A percentile compares a stretch with the other conserved stretches of the same genome.
These are phyloP conservation scores for Psephotus haematonotus DNA, from an alignment of 2,113 vertebrate genomes.

Conservation along the genomic window DNA sequence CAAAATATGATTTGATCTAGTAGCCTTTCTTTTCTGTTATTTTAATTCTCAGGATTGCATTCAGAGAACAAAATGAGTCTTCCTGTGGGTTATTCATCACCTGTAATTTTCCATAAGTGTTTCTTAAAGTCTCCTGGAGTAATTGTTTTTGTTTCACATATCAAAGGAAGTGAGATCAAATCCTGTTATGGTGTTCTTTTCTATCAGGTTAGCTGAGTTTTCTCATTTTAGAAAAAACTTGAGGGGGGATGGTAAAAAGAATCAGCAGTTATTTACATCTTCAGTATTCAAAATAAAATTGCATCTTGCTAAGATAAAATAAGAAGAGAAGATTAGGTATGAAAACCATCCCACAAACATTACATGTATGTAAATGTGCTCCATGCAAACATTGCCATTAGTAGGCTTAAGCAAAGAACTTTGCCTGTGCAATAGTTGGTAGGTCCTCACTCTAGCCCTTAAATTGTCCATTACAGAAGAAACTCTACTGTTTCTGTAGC, in stretches of 20 bases:
- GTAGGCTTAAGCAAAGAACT: not conserved
- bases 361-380: accelerated
- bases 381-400: accelerated
- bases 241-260: not conserved
- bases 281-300: not conserved
- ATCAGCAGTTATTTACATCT: not conserved
- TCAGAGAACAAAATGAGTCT: constrained; percentile 45
- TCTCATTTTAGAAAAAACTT: constrained; percentile 4
- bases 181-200: constrained; percentile 68
- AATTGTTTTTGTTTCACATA: constrained; percentile 56
- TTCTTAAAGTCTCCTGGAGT: constrained; percentile 43
- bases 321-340: not conserved
- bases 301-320: not conserved
- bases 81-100: constrained; percentile 67
- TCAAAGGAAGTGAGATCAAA: constrained; percentile 69
- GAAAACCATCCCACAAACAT: not conserved
- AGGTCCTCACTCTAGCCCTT: not conserved
- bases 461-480: not conserved
- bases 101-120: constrained; percentile 61
- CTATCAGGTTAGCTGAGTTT: constrained; percentile 38
- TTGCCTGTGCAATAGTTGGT: not conserved
- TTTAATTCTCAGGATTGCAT: constrained; percentile 44
- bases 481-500: not conserved
- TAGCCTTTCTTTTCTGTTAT: constrained; percentile 50
- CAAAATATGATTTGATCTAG: constrained; percentile 33